These are phyloP conservation scores for Tridacna crocea DNA, from an alignment of 2,888 invertebrate species.

Conservation along the genomic window DNA sequence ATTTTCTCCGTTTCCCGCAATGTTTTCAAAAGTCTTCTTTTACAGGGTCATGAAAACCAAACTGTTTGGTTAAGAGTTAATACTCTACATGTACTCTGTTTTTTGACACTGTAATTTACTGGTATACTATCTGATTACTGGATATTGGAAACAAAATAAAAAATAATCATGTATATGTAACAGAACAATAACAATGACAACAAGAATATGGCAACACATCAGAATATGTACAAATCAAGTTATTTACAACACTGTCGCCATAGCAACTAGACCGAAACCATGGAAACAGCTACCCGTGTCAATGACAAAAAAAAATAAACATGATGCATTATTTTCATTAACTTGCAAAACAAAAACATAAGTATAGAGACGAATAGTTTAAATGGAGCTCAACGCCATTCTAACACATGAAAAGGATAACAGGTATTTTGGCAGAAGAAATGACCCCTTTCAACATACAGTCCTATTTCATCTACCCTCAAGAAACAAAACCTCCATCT, in stretches of 20 bases:
- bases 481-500: too few species aligned
- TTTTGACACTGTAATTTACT: not conserved
- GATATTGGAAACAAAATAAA: not conserved
- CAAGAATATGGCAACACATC: conserved; percentile 18
- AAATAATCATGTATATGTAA: not conserved
- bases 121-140: not conserved
- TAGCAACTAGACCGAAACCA: conserved; percentile 10
- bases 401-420: not conserved
- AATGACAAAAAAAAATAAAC: conserved; percentile 17
- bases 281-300: conserved; percentile 25
- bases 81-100: too few species aligned
- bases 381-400: not conserved
- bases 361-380: not conserved
- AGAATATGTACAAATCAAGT: conserved; percentile 12
- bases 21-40: too few species aligned
- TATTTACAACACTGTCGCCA: conserved; percentile 26
- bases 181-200: conserved; percentile 4
- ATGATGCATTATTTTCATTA: not conserved
- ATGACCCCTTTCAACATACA: not conserved
- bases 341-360: not conserved
- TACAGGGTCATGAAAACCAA: too few species aligned
- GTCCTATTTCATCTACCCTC: too few species aligned
- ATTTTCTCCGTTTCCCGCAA: too few species aligned
- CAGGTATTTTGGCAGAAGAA: not conserved
- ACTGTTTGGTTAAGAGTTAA: too few species aligned